Conservation (phyloP, 2,888 invertebrate species). For the Charanyca ferruginea region DNA sequence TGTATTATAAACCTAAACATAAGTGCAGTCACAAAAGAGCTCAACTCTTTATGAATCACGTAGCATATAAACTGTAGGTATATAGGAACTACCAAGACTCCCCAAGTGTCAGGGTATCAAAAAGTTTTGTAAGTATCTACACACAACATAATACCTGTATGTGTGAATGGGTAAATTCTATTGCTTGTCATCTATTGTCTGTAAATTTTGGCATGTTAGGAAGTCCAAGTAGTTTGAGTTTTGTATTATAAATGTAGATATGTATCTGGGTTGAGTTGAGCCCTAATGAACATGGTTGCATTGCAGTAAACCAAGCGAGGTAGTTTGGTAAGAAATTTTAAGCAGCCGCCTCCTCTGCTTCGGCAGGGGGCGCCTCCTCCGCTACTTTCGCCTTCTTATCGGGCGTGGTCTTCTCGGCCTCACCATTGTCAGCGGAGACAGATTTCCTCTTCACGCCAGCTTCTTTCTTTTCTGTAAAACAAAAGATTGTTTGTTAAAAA, state of each 20-base stretch:
- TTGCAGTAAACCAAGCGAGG: slow-evolving; percentile 89
- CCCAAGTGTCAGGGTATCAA: slow-evolving; percentile 57
- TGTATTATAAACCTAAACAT: slow-evolving; percentile 86
- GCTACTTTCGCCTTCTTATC: slow-evolving; percentile 94
- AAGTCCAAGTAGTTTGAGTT: slow-evolving; percentile 57
- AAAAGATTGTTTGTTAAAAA: slow-evolving; percentile 18
- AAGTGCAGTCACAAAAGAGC: slow-evolving; percentile 87
- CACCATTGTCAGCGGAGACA: slow-evolving; percentile 89
- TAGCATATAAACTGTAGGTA: slow-evolving; percentile 65
- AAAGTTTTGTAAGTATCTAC: slow-evolving; percentile 48
- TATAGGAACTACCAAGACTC: slow-evolving; percentile 59
- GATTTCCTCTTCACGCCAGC: slow-evolving; percentile 94
- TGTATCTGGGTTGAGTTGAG: slow-evolving; percentile 83
- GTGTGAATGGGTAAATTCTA: slow-evolving; percentile 37
- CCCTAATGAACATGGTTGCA: slow-evolving; percentile 87
- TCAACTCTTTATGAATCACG: slow-evolving; percentile 82
- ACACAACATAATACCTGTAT: slow-evolving; percentile 37
- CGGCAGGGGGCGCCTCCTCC: slow-evolving; percentile 90
- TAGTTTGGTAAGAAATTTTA: slow-evolving; percentile 77
- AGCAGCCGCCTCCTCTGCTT: slow-evolving; percentile 91
- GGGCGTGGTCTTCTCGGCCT: slow-evolving; percentile 92
- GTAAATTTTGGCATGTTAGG: slow-evolving; percentile 64
- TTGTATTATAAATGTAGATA: slow-evolving; percentile 73
- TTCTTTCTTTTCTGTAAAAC: slow-evolving; percentile 87
- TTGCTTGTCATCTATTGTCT: slow-evolving; percentile 55